Evolutionary conservation across 2,113 vertebrate species (phyloP), one percentile per base, ranked within the genome.

Genomic region (Micromys minutus): DNA sequence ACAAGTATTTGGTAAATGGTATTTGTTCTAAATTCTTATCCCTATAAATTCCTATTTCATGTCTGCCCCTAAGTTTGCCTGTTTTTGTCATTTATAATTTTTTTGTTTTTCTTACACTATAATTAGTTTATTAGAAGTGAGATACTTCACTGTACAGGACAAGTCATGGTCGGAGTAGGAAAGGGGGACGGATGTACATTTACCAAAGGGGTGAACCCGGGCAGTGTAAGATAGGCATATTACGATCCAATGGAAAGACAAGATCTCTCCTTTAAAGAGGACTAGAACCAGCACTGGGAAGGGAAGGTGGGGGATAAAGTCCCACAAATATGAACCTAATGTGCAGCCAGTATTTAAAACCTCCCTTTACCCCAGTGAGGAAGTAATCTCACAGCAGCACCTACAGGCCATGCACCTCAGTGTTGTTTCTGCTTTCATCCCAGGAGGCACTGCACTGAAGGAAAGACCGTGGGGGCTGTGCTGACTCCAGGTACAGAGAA

Each of bases 51-150:
- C 26, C 39, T 89, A 50, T 34, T 92, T 83, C 74, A 67, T 1
- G 67, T 22, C 22, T 87, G 90, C 34, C 19, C 31, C 55, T 95
- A 95, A 80, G 59, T 96, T 52, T 77, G 72, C 16, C 87, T 36
- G 75, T n/a, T 61, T 57, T 75, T 83, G 55, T 83, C 61, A 69
- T 63, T 89, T 81, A 91, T 31, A 92, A 85, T 59, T 92, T 67
- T 74, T 77, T 36, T 85, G 69, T 88, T 31, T 22, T 91, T 80
- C 85, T 74, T 83, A 72, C 15, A 86, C 63, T n/a, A 91, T 83
- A 95, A 77, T 16, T 93, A 75, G 36, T 84, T 93, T 84, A 94
- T 26, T 29, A 52, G 69, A 94, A 94, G 36, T 52, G 15, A 94
- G 50, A 17, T 84, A 81, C 34, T 94, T 86, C 85, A 81, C 63